Evolutionary conservation across 2,113 vertebrate species (phyloP), one percentile per base, ranked within the genome.

Genomic region (Gobius niger): DNA sequence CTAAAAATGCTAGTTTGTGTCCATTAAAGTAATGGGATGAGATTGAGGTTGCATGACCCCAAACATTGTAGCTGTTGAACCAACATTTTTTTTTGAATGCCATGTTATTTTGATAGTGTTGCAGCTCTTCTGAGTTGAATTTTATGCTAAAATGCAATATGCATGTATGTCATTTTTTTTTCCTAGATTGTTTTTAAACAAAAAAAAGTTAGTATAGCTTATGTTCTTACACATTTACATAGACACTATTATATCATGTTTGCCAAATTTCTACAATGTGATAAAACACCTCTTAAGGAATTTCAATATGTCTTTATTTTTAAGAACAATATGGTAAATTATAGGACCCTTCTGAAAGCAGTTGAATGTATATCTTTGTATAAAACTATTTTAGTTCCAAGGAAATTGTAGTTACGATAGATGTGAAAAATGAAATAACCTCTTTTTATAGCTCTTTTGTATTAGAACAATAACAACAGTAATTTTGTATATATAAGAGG

Each of bases 401-500:
- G 95, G 94, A 95, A 92, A 94, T 93, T 91, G 93, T 95, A 97
- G 95, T 94, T 90, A 95, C 80, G 76, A 85, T 93, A 94, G 92
- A 91, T 83, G 87, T 89, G 86, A 93, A 87, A 90, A 85, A 93
- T 91, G 92, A 93, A 93, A 96, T 96, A 96, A 97, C 89, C 88
- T 96, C 98, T 88, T 63, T 60, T 44, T 60, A 96, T 95, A 98
- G 96, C 95, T 94, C 93, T 98, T 99, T 99, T 98, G 95, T 98
- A 98, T 97, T 98, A 98, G 97, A 96, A 98, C 95, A 97, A 98
- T 97, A 99, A 99, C 95, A 95, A 95, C 92, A 95, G 95, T 96
- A 96, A 97, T 96, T 98, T 98, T 98, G 95, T 98, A 98, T 96
- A 98, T 96, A 98, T 92, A 94, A 97, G 85, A 96, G 92, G 93